These are phyloP conservation scores for Aleiodes leptofemur DNA, from an alignment of 2,888 invertebrate genomes.

Conservation along the genomic window DNA sequence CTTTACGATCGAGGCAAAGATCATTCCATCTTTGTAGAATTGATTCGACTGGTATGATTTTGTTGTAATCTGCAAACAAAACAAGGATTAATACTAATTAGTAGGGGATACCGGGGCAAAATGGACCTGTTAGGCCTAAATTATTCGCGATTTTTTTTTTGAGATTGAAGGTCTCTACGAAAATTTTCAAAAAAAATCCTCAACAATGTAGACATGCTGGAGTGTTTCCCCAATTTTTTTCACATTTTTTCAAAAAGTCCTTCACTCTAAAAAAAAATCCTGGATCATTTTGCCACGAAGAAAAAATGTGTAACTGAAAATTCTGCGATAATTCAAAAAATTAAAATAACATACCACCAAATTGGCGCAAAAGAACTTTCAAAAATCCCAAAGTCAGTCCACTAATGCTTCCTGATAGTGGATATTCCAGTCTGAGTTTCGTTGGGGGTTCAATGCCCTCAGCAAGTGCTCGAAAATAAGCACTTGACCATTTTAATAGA, in stretches of 20 bases:
- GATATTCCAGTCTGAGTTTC: conserved; percentile 86
- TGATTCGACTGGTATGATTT: conserved; percentile 67
- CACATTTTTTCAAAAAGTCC: too few relatives aligned
- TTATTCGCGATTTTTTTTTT: too few relatives aligned
- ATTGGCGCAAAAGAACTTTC: conserved; percentile 86
- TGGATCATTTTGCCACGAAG: too few relatives aligned
- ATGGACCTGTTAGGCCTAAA: too few relatives aligned
- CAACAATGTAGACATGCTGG: too few relatives aligned
- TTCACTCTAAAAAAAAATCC: too few relatives aligned
- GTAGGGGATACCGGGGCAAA: too few relatives aligned
- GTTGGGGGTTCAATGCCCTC: conserved; percentile 88
- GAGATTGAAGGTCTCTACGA: too few relatives aligned
- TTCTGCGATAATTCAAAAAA: neutral
- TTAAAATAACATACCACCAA: conserved; percentile 74
- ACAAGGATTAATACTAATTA: too few relatives aligned
- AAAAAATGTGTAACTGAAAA: too few relatives aligned
- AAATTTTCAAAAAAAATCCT: too few relatives aligned
- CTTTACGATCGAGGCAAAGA: conserved; percentile 80
- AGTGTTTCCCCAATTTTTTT: too few relatives aligned
- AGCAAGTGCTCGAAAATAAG: conserved; percentile 88
- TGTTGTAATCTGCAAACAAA: conserved; percentile 63
- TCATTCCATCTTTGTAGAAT: conserved; percentile 80
- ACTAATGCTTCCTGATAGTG: conserved; percentile 81
- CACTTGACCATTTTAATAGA: conserved; percentile 88
- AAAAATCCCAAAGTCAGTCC: conserved; percentile 89